phyloP scores from a whole-genome alignment of 1,140 invertebrate species.

The Centruroides sculpturatus region DNA sequence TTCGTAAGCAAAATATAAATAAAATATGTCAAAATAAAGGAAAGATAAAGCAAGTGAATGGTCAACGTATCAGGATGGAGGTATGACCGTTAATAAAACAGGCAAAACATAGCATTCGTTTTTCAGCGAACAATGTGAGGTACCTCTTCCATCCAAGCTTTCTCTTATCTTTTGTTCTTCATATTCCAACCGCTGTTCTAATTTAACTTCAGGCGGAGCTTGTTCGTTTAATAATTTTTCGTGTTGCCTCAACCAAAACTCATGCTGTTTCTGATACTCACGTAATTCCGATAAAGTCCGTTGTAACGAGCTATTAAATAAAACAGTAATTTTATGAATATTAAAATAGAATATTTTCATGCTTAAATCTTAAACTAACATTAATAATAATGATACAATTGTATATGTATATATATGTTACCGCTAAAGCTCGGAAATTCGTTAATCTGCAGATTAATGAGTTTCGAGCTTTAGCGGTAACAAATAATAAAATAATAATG shows the following conservation, averaged over 20 bases:
- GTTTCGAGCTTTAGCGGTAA: too few species aligned
- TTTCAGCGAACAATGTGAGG: neutral
- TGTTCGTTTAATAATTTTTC: constrained; percentile 46
- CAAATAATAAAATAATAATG: too few species aligned
- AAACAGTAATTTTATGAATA: neutral
- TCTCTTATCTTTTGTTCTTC: constrained; percentile 31
- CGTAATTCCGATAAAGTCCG: constrained; percentile 46
- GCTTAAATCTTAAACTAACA: too few species aligned
- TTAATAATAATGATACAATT: too few species aligned
- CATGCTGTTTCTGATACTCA: constrained; percentile 48
- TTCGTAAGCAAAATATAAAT: too few species aligned
- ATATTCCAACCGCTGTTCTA: constrained; percentile 32
- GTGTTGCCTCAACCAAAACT: constrained; percentile 44
- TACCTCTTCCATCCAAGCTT: constrained; percentile 23
- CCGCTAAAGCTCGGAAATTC: too few species aligned
- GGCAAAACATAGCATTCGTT: constrained; percentile 4
- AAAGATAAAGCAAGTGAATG: too few species aligned
- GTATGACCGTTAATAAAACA: constrained; percentile 8
- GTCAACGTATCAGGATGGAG: neutral
- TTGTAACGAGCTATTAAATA: constrained; percentile 40
- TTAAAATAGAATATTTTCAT: too few species aligned
- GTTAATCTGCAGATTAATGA: too few species aligned
- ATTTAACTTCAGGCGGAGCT: constrained; percentile 33
- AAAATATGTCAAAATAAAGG: too few species aligned
- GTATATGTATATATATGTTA: too few species aligned